Conservation (phyloP, 2,113 vertebrate genomes). For the Colistium nudipinnis region DNA sequence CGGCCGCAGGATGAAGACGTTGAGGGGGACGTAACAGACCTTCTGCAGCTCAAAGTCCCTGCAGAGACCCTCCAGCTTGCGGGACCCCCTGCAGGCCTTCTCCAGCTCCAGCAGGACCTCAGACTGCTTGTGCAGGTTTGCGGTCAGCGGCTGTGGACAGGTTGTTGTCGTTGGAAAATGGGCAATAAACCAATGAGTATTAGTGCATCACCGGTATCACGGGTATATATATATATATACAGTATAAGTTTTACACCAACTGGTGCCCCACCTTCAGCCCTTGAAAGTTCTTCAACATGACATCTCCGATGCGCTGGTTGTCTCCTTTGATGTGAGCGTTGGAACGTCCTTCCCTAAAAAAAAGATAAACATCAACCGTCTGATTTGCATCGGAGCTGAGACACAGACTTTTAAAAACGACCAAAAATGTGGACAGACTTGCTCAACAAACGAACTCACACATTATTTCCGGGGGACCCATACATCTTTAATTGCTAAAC, state of each 20-base stretch:
- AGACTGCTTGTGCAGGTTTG: slow-evolving; percentile 89
- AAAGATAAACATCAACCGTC: too few relatives aligned
- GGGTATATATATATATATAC: too few relatives aligned
- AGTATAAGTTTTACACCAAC: background rate
- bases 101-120: slow-evolving; percentile 91
- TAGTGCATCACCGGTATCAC: background rate
- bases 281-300: slow-evolving; percentile 94
- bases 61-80: slow-evolving; percentile 88
- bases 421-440: background rate
- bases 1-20: slow-evolving; percentile 94
- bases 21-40: slow-evolving; percentile 96
- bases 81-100: slow-evolving; percentile 84
- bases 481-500: background rate
- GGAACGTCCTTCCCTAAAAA: slow-evolving; percentile 92
- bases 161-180: background rate
- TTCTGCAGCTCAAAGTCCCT: slow-evolving; percentile 97
- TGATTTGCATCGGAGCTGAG: too few relatives aligned
- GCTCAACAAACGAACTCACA: background rate
- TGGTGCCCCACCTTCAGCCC: slow-evolving; percentile 87
- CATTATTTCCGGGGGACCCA: too few relatives aligned
- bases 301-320: slow-evolving; percentile 94
- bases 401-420: background rate
- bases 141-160: slow-evolving; percentile 84
- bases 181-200: background rate
- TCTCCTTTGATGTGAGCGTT: slow-evolving; percentile 95